Base-by-base conservation (phyloP, 2,113 vertebrate species). In the Notarius quadriscutis region DNA sequence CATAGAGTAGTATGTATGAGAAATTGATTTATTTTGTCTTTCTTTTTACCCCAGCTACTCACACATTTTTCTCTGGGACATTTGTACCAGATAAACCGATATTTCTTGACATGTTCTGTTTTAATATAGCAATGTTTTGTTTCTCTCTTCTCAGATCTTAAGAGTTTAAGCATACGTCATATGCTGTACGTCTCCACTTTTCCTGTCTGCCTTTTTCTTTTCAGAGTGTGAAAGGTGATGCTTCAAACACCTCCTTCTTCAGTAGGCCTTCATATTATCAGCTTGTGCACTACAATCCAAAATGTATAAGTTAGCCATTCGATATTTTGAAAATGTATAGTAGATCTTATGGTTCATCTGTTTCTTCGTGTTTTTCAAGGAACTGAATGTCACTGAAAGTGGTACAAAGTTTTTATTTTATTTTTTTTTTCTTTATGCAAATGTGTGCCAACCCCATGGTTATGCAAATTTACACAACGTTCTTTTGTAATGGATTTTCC, bases 271-370 rank as follows among this genome's bases (percentile, higher is more conserved):
- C 88, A 87, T 91, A 87, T 91, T 81, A 92, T 92, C 89, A 86
- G 93, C 92, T 91, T 92, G 92, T 93, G 93, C 93, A 93, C 93
- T 93, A 84, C 83, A 84, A 50, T 55, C 53, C 67, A 92, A 92
- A 93, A 82, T 25, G 62, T 83, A n/a, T 11, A 83, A 48, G 41
- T 92, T 90, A 86, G 91, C 91, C 91, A 93, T 92, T 92, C 91
- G 91, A 90, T 92, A 63, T 92, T 94, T 92, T 93, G 91, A 90
- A 41, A 92, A 92, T 94, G 91, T 94, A 93, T 89, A 88, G 89
- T 84, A 90, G 91, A 92, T 91, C 84, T 89, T 90, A 89, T 91
- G 87, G 88, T 88, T 92, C 92, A 87, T 72, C 67, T 79, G 5
- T 78, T 78, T 67, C 72, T 87, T 91, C 93, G 34, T 87, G 41